phyloP scores from a whole-genome alignment of 2,888 invertebrate species.

The Hypercompe scribonia region DNA sequence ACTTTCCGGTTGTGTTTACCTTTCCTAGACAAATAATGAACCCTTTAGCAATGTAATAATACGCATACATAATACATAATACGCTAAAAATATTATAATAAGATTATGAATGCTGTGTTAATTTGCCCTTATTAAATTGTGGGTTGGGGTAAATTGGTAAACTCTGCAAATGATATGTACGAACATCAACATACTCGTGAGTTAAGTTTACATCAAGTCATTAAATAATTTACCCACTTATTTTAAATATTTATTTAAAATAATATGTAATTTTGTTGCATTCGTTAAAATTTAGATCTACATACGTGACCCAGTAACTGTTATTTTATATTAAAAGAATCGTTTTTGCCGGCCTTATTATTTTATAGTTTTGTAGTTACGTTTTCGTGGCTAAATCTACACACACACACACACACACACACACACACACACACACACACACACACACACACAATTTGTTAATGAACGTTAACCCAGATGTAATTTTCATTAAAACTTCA shows the following conservation, averaged over 20 bases:
- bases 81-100: constrained; percentile 4
- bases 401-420: no score
- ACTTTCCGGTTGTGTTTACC: constrained; percentile 44
- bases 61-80: no score
- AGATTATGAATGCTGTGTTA: constrained; percentile 12
- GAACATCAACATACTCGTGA: background rate
- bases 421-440: no score
- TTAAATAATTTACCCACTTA: background rate
- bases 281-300: background rate
- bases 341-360: background rate
- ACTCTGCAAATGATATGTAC: background rate
- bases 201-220: background rate
- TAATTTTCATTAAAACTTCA: background rate
- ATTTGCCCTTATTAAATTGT: constrained; percentile 9
- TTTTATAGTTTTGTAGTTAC: background rate
- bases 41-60: constrained; percentile 18
- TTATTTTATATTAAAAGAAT: background rate
- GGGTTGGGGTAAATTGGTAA: constrained; percentile 8
- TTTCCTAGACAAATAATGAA: constrained; percentile 33
- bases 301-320: background rate
- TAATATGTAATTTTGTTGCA: background rate
- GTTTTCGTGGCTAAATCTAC: background rate
- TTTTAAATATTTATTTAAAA: background rate
- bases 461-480: background rate
- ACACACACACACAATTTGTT: no score